Evolutionary conservation across 1,140 invertebrate species (phyloP).

Genomic region (Bombus soroeensis): DNA sequence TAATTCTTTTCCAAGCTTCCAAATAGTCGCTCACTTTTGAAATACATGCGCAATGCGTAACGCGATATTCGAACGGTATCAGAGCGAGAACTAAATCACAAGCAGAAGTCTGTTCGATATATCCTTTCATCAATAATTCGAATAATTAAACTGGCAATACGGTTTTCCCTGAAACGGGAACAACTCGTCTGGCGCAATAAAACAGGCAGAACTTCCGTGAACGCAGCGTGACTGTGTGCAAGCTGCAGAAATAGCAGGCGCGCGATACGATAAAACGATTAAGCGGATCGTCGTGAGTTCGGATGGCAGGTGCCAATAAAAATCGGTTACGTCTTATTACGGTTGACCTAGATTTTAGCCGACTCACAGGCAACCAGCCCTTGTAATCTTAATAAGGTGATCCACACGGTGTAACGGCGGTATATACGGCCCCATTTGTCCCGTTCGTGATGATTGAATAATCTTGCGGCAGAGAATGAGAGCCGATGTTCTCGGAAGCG

Average conservation of each 20-base stretch:
- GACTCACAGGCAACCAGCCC: slow-evolving; percentile 12
- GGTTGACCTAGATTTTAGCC: slow-evolving; percentile 49
- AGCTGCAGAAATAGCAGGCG: slow-evolving; percentile 29
- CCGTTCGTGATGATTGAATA: slow-evolving; percentile 43
- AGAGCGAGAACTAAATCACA: neutral
- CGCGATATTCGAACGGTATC: neutral
- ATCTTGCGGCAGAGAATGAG: slow-evolving; percentile 29
- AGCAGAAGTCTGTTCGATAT: too few species aligned
- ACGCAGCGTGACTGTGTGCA: slow-evolving; percentile 18
- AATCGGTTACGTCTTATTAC: slow-evolving; percentile 60
- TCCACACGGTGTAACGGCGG: neutral
- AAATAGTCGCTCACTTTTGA: neutral
- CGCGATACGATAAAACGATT: slow-evolving; percentile 40
- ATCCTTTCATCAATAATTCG: neutral
- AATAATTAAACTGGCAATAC: neutral
- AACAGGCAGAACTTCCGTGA: slow-evolving; percentile 15
- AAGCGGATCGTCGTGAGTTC: slow-evolving; percentile 36
- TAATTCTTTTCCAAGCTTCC: neutral
- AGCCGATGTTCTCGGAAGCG: slow-evolving; percentile 18
- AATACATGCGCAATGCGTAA: neutral
- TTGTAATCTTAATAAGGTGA: slow-evolving; percentile 55
- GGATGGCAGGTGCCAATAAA: slow-evolving; percentile 61
- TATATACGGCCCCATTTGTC: slow-evolving; percentile 13
- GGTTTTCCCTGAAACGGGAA: slow-evolving; percentile 1
- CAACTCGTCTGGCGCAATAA: neutral